Conservation (phyloP, 2,888 invertebrate species). For the Netelia fuscicornis region DNA sequence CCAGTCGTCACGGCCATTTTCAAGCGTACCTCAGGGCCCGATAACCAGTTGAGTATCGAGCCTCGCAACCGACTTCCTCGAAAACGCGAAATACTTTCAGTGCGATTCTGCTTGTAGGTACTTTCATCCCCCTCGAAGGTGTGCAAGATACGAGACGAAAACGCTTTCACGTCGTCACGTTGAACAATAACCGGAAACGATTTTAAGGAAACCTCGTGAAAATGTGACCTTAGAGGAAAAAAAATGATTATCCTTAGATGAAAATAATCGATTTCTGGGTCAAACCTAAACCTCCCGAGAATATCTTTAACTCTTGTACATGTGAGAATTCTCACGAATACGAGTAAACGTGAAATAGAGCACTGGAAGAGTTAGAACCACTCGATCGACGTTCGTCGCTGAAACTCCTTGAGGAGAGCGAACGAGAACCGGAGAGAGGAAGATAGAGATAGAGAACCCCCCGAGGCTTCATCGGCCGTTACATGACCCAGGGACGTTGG, state of each 20-base stretch:
- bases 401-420: constrained; percentile 32
- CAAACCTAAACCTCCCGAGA: too few relatives aligned
- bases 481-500: constrained; percentile 45
- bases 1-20: constrained; percentile 46
- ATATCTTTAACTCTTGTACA: too few relatives aligned
- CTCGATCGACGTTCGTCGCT: constrained; percentile 33
- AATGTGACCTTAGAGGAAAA: too few relatives aligned
- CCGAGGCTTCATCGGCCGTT: constrained; percentile 56
- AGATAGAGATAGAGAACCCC: constrained; percentile 1
- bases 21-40: constrained; percentile 46
- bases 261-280: too few relatives aligned
- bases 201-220: too few relatives aligned
- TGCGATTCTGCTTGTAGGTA: neutral
- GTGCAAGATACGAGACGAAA: too few relatives aligned
- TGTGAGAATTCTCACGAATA: too few relatives aligned
- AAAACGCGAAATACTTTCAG: constrained; percentile 47
- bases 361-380: constrained; percentile 25
- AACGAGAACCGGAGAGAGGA: constrained; percentile 10
- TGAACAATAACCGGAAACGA: too few relatives aligned
- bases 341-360: constrained; percentile 1
- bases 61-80: constrained; percentile 35
- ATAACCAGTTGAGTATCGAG: constrained; percentile 46
- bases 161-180: too few relatives aligned
- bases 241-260: too few relatives aligned
- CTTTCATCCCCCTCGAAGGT: too few relatives aligned